phyloP scores from a whole-genome alignment of 2,113 vertebrate species.

The Dasyurus viverrinus region DNA sequence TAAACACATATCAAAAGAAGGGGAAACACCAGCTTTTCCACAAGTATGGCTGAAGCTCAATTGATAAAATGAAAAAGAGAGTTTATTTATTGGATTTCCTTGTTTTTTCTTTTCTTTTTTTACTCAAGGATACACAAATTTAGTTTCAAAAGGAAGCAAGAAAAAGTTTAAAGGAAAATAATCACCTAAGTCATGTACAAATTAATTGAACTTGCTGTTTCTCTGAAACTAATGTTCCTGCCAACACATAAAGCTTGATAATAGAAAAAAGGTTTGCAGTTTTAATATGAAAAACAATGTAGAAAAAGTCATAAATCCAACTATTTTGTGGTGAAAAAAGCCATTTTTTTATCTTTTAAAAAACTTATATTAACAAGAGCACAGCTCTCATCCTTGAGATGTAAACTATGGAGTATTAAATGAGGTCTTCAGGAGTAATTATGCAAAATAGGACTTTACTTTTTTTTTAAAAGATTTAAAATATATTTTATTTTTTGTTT shows the following conservation, averaged over 20 bases:
- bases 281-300: conserved; percentile 37
- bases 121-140: conserved; percentile 64
- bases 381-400: not conserved
- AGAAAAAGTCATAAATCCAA: conserved; percentile 41
- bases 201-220: conserved; percentile 63
- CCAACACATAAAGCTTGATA: conserved; percentile 50
- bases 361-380: not conserved
- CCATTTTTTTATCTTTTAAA: not conserved
- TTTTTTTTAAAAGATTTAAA: no score
- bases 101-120: conserved; percentile 66
- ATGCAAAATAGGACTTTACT: not conserved
- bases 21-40: conserved; percentile 40
- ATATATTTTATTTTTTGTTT: no score
- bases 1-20: not conserved
- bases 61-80: conserved; percentile 35
- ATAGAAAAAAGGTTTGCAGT: not conserved
- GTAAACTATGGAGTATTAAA: not conserved
- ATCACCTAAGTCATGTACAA: conserved; percentile 67
- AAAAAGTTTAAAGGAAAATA: conserved; percentile 72
- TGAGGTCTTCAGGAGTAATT: not conserved
- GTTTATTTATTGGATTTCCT: conserved; percentile 63
- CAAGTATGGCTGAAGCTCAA: conserved; percentile 51
- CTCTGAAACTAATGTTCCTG: conserved; percentile 58
- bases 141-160: conserved; percentile 59
- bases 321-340: conserved; percentile 36